Conservation (phyloP, 2,888 invertebrate genomes). For the Cephus nigrinus region DNA sequence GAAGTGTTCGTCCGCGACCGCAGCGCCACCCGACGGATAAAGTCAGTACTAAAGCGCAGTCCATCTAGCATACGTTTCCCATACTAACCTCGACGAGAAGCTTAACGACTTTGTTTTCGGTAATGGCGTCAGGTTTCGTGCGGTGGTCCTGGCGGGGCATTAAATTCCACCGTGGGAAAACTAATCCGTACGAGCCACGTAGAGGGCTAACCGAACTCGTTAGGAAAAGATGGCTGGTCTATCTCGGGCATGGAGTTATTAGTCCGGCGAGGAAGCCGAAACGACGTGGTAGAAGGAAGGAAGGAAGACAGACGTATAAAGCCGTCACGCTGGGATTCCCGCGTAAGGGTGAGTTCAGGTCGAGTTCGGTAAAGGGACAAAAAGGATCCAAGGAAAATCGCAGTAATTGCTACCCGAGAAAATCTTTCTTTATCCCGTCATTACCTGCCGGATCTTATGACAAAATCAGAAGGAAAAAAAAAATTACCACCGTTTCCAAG, state of each 20-base stretch:
- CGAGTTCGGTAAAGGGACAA: not conserved
- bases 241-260: slow-evolving; percentile 13
- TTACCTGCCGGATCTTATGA: not conserved
- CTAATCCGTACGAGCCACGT: slow-evolving; percentile 3
- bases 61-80: not conserved
- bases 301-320: not conserved
- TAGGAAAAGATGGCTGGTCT: slow-evolving; percentile 8
- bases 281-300: slow-evolving; percentile 27
- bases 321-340: not conserved
- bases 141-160: not conserved
- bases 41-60: not conserved
- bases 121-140: slow-evolving; percentile 3
- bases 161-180: slow-evolving; percentile 1
- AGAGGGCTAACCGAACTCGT: slow-evolving; percentile 13
- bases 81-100: not conserved
- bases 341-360: not conserved
- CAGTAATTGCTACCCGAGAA: not conserved
- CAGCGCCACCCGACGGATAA: not conserved
- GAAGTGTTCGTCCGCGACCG: not conserved
- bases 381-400: not conserved
- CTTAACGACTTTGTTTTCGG: slow-evolving; percentile 4
- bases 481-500: not conserved
- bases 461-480: not conserved
- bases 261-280: slow-evolving; percentile 16
- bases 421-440: not conserved